These are phyloP conservation scores for Antedon mediterranea DNA, from an alignment of 53 echinoderm and acorn worm species.

Conservation along the genomic window DNA sequence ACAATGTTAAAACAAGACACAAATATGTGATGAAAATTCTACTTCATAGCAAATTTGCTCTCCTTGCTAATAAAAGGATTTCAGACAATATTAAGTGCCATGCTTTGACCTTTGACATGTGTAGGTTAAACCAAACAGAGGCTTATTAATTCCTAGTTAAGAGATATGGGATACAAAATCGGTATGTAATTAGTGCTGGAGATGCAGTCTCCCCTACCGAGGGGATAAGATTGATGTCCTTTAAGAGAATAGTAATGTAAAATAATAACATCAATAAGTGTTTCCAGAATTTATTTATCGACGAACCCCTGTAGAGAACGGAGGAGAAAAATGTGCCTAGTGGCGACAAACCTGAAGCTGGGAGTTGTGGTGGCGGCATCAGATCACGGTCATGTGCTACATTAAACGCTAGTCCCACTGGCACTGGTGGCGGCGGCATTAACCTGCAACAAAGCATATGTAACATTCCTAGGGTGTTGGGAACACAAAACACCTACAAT, in stretches of 20 bases:
- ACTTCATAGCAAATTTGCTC: too few species aligned
- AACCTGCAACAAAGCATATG: conserved; percentile 16
- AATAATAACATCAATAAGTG: neutral
- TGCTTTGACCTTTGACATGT: too few species aligned
- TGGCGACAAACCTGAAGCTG: conserved; percentile 33
- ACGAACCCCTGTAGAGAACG: neutral
- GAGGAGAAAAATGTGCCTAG: neutral
- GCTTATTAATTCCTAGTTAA: neutral
- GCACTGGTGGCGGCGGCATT: conserved; percentile 28
- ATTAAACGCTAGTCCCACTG: conserved; percentile 7
- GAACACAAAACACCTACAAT: neutral
- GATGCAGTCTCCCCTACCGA: neutral
- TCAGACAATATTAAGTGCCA: too few species aligned
- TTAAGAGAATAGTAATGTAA: neutral
- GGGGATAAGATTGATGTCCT: neutral
- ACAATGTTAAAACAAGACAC: too few species aligned
- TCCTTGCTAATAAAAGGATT: too few species aligned
- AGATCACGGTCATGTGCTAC: conserved; percentile 26
- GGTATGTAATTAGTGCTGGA: neutral
- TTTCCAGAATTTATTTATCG: neutral
- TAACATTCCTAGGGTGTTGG: neutral
- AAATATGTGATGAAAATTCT: too few species aligned
- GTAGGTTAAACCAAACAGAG: neutral
- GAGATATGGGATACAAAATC: neutral
- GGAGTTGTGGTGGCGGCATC: conserved; percentile 62